Conservation (phyloP, 2,113 vertebrate genomes). For the Pelmatolapia mariae region DNA sequence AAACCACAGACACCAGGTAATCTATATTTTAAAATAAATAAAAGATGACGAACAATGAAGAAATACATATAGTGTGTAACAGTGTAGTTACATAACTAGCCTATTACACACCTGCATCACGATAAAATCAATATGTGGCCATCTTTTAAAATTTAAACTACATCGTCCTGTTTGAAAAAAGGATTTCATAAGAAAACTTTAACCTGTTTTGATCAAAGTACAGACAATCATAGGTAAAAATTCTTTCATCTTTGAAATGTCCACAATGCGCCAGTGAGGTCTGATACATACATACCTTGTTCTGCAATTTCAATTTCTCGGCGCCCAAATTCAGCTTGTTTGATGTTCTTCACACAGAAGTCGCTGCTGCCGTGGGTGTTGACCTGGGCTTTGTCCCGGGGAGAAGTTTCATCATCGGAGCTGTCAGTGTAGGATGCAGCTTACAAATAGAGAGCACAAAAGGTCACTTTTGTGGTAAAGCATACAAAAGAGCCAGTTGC, state of each 20-base stretch:
- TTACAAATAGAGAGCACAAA: constrained; percentile 46
- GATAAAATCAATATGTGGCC: neutral
- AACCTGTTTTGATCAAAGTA: neutral
- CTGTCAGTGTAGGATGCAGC: constrained; percentile 98
- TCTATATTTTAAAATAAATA: neutral
- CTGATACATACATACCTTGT: constrained; percentile 80
- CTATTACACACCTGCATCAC: neutral
- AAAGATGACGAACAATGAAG: neutral
- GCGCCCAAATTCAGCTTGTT: constrained; percentile 96
- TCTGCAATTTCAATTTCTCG: constrained; percentile 98
- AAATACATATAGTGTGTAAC: neutral
- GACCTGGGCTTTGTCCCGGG: constrained; percentile 94
- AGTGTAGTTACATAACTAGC: neutral
- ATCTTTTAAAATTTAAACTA: neutral
- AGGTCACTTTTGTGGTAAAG: constrained; percentile 6
- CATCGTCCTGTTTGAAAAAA: neutral
- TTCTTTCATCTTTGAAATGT: fast-evolving
- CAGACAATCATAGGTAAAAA: neutral
- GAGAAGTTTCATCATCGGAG: constrained; percentile 96
- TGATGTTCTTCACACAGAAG: constrained; percentile 99
- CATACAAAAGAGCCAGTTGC: neutral
- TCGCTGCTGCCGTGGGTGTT: constrained; percentile 94
- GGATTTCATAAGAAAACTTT: neutral
- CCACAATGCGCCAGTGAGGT: neutral
- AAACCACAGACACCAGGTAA: neutral